Percentiles rank a stretch among this genome's conserved stretches.
phyloP scores from a whole-genome alignment of 1,140 invertebrate genomes.

The Nomia melanderi region DNA sequence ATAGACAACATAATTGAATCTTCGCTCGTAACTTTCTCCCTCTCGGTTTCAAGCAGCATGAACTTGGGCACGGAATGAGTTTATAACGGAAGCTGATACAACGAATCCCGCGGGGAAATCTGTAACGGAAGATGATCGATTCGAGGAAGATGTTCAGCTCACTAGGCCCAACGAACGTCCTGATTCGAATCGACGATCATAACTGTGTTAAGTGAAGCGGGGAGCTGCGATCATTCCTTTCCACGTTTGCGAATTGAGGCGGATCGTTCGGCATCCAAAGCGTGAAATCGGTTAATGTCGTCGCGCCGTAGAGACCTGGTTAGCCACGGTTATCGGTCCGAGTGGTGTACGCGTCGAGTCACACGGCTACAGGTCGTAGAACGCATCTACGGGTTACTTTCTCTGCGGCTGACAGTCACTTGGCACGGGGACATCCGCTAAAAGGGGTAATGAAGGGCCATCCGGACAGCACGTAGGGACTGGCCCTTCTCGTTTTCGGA shows the following conservation, averaged over 20 bases:
- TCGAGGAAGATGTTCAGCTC: conserved; percentile 38
- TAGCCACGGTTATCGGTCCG: conserved; percentile 12
- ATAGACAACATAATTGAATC: too few species aligned
- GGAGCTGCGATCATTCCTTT: too few species aligned
- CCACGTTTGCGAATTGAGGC: neutral
- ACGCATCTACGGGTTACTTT: neutral
- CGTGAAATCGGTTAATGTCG: conserved; percentile 43
- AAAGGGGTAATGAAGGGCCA: conserved; percentile 56
- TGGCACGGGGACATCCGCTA: conserved; percentile 22
- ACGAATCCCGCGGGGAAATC: neutral
- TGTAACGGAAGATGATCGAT: neutral
- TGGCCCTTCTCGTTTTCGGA: conserved; percentile 65
- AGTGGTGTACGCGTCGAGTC: conserved; percentile 18
- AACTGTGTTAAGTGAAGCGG: neutral
- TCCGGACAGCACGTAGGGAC: conserved; percentile 63
- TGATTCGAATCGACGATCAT: neutral
- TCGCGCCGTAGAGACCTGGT: neutral
- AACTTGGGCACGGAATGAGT: neutral
- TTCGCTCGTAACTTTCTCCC: neutral
- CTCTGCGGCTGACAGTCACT: neutral
- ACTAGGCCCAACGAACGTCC: conserved; percentile 12
- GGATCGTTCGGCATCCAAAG: neutral
- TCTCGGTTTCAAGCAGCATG: neutral
- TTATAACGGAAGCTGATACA: neutral
- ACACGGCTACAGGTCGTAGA: neutral